phyloP scores from a whole-genome alignment of 2,888 invertebrate genomes.

The Eumacrocentrus americanus region DNA sequence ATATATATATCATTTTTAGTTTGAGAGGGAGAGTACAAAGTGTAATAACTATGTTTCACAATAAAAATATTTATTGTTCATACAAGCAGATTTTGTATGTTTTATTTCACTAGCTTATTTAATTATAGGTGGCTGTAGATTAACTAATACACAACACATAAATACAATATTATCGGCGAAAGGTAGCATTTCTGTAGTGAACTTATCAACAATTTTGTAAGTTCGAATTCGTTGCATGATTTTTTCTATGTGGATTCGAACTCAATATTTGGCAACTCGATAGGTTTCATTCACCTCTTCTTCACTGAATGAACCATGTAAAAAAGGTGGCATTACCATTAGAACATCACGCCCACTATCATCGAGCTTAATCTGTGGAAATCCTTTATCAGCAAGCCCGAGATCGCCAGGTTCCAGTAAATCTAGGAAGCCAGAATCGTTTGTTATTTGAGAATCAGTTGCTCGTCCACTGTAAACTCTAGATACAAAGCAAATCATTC shows the following conservation, averaged over 20 bases:
- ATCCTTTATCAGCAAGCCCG: constrained; percentile 36
- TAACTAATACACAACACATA: constrained; percentile 26
- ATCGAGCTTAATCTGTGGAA: constrained; percentile 32
- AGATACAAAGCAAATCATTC: constrained; percentile 34
- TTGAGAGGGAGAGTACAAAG: too few relatives aligned
- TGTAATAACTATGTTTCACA: too few relatives aligned
- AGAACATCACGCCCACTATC: too few relatives aligned
- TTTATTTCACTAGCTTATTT: too few relatives aligned
- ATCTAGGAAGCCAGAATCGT: constrained; percentile 35
- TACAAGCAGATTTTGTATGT: too few relatives aligned
- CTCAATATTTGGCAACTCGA: constrained; percentile 28
- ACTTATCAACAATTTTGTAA: too few relatives aligned
- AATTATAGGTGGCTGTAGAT: not conserved
- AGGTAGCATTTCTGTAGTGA: constrained; percentile 23
- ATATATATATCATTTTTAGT: too few relatives aligned
- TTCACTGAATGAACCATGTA: constrained; percentile 19
- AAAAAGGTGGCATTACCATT: constrained; percentile 31
- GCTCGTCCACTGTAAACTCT: constrained; percentile 34
- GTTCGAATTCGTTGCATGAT: constrained; percentile 29
- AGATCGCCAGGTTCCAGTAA: constrained; percentile 35
- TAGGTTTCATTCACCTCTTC: constrained; percentile 30
- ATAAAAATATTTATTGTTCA: too few relatives aligned
- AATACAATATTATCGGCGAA: constrained; percentile 18
- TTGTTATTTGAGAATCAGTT: constrained; percentile 34
- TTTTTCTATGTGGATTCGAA: constrained; percentile 30